These are phyloP conservation scores for Arctocebus calabarensis DNA, from an alignment of 2,797 vertebrate species.

Conservation along the genomic window DNA sequence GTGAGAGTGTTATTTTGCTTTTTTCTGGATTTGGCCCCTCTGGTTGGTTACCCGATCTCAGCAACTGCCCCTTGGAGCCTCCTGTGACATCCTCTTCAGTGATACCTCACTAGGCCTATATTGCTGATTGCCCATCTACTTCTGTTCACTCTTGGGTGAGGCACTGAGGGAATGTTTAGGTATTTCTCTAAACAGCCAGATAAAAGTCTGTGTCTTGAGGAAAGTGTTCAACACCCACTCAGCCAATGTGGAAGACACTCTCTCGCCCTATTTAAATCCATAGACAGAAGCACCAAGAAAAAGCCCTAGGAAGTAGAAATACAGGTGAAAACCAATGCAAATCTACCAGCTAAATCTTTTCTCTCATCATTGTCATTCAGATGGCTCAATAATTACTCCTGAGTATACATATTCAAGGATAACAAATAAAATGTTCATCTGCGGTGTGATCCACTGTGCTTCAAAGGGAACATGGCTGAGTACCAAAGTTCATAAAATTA, in stretches of 20 bases:
- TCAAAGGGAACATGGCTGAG: constrained; percentile 77
- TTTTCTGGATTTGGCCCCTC: not conserved
- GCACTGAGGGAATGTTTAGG: not conserved
- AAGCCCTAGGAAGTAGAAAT: not conserved
- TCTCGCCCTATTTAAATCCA: not conserved
- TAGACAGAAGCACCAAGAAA: not conserved
- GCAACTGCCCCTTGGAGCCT: not conserved
- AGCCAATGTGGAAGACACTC: not conserved
- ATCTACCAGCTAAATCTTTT: not conserved
- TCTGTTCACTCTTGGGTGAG: not conserved
- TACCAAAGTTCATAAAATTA: constrained; percentile 84
- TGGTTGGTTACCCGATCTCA: not conserved
- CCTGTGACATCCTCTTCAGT: not conserved
- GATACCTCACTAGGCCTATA: not conserved
- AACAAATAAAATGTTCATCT: constrained; percentile 74
- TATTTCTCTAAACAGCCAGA: not conserved
- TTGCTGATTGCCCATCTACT: not conserved
- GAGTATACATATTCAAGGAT: constrained; percentile 35
- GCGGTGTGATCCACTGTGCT: constrained; percentile 74
- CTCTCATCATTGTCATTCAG: constrained; percentile 58
- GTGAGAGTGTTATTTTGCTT: not conserved
- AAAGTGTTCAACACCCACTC: constrained; percentile 1
- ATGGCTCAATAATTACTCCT: constrained; percentile 56
- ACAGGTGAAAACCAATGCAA: not conserved
- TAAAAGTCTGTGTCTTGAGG: constrained; percentile 28